Evolutionary conservation across 2,888 invertebrate genomes (phyloP).

Genomic region (Zygogramma bicolorata): DNA sequence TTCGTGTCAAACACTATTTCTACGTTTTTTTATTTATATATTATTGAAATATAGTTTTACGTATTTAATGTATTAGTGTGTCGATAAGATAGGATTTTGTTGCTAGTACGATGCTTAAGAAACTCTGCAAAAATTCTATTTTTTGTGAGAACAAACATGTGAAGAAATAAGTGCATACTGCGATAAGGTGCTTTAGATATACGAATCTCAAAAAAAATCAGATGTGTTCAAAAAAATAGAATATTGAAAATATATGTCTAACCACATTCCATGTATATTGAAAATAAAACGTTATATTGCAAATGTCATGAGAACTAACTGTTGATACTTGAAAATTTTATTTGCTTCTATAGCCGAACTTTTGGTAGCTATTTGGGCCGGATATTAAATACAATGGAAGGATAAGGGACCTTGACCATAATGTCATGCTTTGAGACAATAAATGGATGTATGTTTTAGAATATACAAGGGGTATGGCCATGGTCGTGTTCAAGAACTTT

Average conservation of each 20-base stretch:
- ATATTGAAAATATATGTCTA: slow-evolving; percentile 44
- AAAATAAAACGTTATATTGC: slow-evolving; percentile 34
- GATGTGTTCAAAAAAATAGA: slow-evolving; percentile 50
- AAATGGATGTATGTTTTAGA: neutral
- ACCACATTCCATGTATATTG: slow-evolving; percentile 51
- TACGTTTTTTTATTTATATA: slow-evolving; percentile 40
- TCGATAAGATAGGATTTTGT: slow-evolving; percentile 19
- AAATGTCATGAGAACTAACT: slow-evolving; percentile 44
- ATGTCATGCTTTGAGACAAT: slow-evolving; percentile 52
- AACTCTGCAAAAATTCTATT: slow-evolving; percentile 14
- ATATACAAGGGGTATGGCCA: neutral
- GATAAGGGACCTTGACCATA: slow-evolving; percentile 51
- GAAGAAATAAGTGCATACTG: slow-evolving; percentile 35
- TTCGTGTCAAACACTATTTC: slow-evolving; percentile 46
- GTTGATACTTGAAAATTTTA: slow-evolving; percentile 57
- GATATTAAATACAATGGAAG: slow-evolving; percentile 36
- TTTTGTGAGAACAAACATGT: slow-evolving; percentile 27
- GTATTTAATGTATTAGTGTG: slow-evolving; percentile 32
- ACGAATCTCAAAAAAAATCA: slow-evolving; percentile 50
- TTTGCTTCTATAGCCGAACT: slow-evolving; percentile 48
- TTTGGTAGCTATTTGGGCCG: slow-evolving; percentile 48
- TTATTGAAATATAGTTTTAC: slow-evolving; percentile 29
- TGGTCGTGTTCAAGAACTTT: neutral
- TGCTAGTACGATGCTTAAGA: slow-evolving; percentile 3
- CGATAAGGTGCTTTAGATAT: slow-evolving; percentile 52